A percentile compares a stretch with the other conserved stretches of the same genome.
These are phyloP conservation scores for Onthophagus taurus DNA, from an alignment of 1,140 invertebrate species.

Conservation along the genomic window DNA sequence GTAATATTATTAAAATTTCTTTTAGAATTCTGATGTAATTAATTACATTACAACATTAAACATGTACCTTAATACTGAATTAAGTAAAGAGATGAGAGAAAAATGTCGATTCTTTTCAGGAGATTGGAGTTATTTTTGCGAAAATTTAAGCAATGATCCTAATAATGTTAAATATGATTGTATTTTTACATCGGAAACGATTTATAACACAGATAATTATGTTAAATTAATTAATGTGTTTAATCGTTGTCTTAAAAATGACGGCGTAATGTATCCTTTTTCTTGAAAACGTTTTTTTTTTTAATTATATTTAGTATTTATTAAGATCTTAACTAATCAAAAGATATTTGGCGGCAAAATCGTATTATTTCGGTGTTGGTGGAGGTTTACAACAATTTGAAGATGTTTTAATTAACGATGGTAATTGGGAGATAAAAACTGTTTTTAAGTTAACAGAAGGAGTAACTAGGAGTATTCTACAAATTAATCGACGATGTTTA, in stretches of 20 bases:
- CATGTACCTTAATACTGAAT: slow-evolving; percentile 53
- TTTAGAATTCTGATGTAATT: slow-evolving; percentile 71
- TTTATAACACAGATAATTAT: slow-evolving; percentile 77
- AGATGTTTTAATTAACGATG: slow-evolving; percentile 45
- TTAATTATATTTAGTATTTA: slow-evolving; percentile 7
- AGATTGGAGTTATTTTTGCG: slow-evolving; percentile 64
- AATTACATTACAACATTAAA: slow-evolving; percentile 68
- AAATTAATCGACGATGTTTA: slow-evolving; percentile 25
- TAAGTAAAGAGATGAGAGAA: slow-evolving; percentile 37
- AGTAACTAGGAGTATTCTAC: slow-evolving; percentile 47
- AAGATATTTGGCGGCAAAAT: slow-evolving; percentile 70
- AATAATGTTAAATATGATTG: slow-evolving; percentile 58
- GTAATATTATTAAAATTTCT: slow-evolving; percentile 23
- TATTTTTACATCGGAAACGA: slow-evolving; percentile 84
- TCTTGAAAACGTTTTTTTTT: slow-evolving; percentile 10
- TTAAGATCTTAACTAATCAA: slow-evolving; percentile 9
- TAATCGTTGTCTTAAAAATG: slow-evolving; percentile 49
- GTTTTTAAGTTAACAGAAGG: slow-evolving; percentile 51
- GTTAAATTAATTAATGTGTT: slow-evolving; percentile 63
- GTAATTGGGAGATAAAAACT: slow-evolving; percentile 43
- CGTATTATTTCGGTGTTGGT: slow-evolving; percentile 84
- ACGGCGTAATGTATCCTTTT: slow-evolving; percentile 51
- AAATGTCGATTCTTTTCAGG: slow-evolving; percentile 64
- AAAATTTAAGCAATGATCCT: slow-evolving; percentile 34
- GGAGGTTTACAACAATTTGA: slow-evolving; percentile 69